A percentile compares a stretch with the other conserved stretches of the same genome.
Conservation (phyloP, 2,888 invertebrate genomes). For the Dasypogon diadema region DNA sequence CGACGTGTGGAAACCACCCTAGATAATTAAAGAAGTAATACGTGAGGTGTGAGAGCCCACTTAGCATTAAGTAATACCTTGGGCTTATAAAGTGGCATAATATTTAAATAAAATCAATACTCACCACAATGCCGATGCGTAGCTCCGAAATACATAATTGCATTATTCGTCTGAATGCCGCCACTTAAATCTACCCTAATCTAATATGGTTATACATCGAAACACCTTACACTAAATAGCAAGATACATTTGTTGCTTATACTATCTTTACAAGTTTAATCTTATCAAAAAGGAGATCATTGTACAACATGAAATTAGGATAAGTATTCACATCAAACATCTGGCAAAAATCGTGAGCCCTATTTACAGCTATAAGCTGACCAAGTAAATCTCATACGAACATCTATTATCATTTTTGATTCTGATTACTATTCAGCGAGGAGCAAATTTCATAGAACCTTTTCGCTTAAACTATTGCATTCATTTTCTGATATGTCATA, state of each 20-base stretch:
- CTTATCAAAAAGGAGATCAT: neutral
- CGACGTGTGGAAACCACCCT: too few species aligned
- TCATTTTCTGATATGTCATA: neutral
- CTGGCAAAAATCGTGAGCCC: neutral
- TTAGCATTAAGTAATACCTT: neutral
- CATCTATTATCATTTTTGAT: neutral
- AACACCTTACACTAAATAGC: neutral
- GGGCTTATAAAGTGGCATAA: neutral
- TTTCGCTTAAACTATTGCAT: neutral
- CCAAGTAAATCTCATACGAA: too few species aligned
- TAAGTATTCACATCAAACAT: slow-evolving; percentile 17
- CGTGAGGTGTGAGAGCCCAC: too few species aligned
- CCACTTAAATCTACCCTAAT: neutral
- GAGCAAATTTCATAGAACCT: neutral
- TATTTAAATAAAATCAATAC: slow-evolving; percentile 35
- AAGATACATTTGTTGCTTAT: neutral
- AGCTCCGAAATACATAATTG: slow-evolving; percentile 38
- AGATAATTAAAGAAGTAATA: too few species aligned
- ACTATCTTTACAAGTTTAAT: neutral
- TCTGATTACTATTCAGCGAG: neutral
- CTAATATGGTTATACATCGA: neutral
- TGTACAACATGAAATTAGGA: neutral
- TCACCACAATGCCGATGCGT: slow-evolving; percentile 25
- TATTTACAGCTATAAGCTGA: too few species aligned
- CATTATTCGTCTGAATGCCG: slow-evolving; percentile 1